Evolutionary conservation across 2,797 vertebrate genomes (phyloP), one percentile per base, ranked within the genome.

Genomic region (Acipenser transmontanus): DNA sequence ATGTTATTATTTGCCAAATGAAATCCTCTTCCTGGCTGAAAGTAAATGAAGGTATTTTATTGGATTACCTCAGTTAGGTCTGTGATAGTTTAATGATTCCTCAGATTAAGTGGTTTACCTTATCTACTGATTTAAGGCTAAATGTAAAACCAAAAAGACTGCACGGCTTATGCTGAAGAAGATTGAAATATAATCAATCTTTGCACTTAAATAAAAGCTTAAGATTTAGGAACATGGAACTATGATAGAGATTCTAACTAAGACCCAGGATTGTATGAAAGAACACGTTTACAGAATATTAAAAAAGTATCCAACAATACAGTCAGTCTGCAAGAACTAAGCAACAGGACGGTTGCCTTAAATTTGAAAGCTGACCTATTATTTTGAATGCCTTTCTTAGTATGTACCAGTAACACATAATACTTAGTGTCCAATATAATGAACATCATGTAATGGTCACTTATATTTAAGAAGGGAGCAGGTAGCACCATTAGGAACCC

Each of bases 61-160:
- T 54, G 52, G 52, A 54, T 54, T 54, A 54, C 52, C 52, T 1
- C 52, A 54, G 52, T n/a, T 54, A 54, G 52, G 52, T 54, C 52
- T 54, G 52, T 54, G 52, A 54, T 54, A 10, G 8, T 54, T 54
- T 54, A 54, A n/a, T 54, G 9, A 54, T 54, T 54, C 52, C n/a
- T 54, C 52, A 54, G 52, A 54, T 54, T 54, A 54, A 54, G 52
- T 54, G 52, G 52, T 54, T 54, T 54, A 54, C 52, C 52, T 54
- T 54, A 54, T 54, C 52, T 54, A 54, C 52, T 54, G 52, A 54
- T 8, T 9, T 8, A 54, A 54, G 4, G 9, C 52, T 6, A 54
- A 54, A 54, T 54, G 52, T 54, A 54, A 54, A 54, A 54, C 52
- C 8, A 8, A 54, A 8, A 54, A 54, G 52, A 9, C 52, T 54